Base-by-base conservation (phyloP, 2,888 invertebrate species). In the Steinernema carpocapsae region DNA sequence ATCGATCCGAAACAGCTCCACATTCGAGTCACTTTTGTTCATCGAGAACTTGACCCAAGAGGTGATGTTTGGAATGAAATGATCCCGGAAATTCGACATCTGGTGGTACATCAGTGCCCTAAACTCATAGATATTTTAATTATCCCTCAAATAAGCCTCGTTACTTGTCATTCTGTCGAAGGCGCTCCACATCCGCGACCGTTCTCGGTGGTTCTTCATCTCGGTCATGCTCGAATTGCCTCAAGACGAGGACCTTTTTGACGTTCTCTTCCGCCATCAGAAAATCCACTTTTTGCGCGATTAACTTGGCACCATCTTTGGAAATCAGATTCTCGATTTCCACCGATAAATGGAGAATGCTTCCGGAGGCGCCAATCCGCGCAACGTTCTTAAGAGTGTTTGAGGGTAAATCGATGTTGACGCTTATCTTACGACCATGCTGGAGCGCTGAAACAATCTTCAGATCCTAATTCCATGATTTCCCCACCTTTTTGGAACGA, bases 11-110 rank as follows among this genome's bases (percentile, higher is more conserved):
- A 29, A 29, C 32, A 64, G 37, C 14, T 64, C 64, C 17, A 37
- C 64, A 37, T 64, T 64, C 7, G 17, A 26, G 64, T 64, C 29
- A 17, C 26, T 64, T 17, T 64, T 64, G 64, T 64, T 64, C 37
- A 14, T 64, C 32, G 64, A 64, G n/a, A 29, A 64, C 3, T 26
- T 37, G 17, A 64, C 4, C 64, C 64, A 64, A 12, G 24, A 29
- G 2, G 29, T 32, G 7, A 64, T 17, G 14, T 32, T 17, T 1
- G 64, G 64, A 2, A 64, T 29, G 32, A 64, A 32, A 17, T 64
- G 64, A n/a, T 64, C 64, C 17, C 64, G 64, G 64, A 64, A 64
- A 17, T 64, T 64, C 12, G 64, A 29, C 64, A 64, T 32, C n/a
- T 64, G 64, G 17, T 64, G 64, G 64, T 32, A 64, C 64, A 64